A percentile compares a stretch with the other conserved stretches of the same genome.
Evolutionary conservation across 2,797 vertebrate species (phyloP).

Genomic region (Cryptoblepharus egeriae): DNA sequence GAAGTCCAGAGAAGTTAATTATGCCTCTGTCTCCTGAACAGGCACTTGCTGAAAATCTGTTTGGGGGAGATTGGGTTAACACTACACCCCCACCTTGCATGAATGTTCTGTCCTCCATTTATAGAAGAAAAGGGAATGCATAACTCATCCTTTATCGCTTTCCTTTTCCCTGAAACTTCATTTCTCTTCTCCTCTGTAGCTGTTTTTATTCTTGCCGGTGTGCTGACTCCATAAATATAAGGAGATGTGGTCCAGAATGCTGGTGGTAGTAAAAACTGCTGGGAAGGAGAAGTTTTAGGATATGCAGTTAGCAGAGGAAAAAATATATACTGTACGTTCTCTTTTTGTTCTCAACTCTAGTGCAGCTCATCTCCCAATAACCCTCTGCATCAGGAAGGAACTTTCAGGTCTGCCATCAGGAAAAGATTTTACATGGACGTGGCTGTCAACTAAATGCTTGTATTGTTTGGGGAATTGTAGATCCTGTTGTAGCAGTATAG

Average conservation of each 20-base stretch:
- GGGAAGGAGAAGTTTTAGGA: not conserved
- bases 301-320: not conserved
- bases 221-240: not conserved
- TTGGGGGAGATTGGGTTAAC: no score
- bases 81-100: no score
- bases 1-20: no score
- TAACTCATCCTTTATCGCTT: not conserved
- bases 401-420: not conserved
- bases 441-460: not conserved
- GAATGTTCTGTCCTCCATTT: no score
- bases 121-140: not conserved
- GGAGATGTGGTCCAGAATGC: not conserved
- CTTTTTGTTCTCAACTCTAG: not conserved
- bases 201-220: not conserved
- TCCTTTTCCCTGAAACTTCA: no score
- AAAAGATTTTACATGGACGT: not conserved
- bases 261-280: not conserved
- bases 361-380: not conserved
- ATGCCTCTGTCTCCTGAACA: no score
- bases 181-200: not conserved
- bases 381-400: not conserved
- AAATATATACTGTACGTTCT: not conserved
- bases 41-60: no score
- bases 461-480: not conserved
- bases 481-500: not conserved